Evolutionary conservation across 2,888 invertebrate genomes (phyloP), one percentile per base, ranked within the genome.

Genomic region (Drosophila prolongata): DNA sequence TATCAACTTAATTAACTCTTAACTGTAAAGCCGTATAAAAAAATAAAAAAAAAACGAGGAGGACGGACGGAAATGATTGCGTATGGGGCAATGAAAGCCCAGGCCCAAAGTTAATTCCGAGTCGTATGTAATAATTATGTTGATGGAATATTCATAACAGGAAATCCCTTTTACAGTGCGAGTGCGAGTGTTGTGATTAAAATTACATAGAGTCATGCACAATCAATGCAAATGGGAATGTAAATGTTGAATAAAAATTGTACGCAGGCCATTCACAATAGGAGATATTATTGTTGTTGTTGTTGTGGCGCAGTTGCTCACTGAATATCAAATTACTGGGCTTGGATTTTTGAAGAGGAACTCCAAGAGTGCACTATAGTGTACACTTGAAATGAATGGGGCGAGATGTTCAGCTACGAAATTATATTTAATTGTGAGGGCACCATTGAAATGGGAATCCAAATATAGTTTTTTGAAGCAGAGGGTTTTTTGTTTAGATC

Each of bases 151-250:
- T 75, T 72, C 73, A 75, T 64, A 79, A 88, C 89, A 85, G 84
- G 89, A 85, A 85, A 88, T 85, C 77, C 83, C 73, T 87, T 73
- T 75, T 77, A 78, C 78, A 64, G 57, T 54, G 42, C 49, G 54
- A 54, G 50, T 57, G 62, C 47, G 47, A 62, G 62, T 53, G 67
- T 54, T 78, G 87, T 72, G 89, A 79, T 79, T 82, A 82, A 85
- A 79, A 79, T 85, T 85, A 69, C 67, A 76, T 89, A 81, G 88
- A 80, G 81, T 87, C 89, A 89, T 83, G 89, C 84, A 88, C 89
- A 89, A 85, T 89, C 89, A 86, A 85, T 85, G 85, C 84, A 89
- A 85, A 89, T 89, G 87, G 69, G 66, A 83, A 83, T 82, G 87
- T 84, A 89, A 81, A 81, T 81, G 79, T 79, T 66, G 56, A 57